Evolutionary conservation across 2,888 invertebrate species (phyloP).

Genomic region (Dasysyrphus albostriatus): DNA sequence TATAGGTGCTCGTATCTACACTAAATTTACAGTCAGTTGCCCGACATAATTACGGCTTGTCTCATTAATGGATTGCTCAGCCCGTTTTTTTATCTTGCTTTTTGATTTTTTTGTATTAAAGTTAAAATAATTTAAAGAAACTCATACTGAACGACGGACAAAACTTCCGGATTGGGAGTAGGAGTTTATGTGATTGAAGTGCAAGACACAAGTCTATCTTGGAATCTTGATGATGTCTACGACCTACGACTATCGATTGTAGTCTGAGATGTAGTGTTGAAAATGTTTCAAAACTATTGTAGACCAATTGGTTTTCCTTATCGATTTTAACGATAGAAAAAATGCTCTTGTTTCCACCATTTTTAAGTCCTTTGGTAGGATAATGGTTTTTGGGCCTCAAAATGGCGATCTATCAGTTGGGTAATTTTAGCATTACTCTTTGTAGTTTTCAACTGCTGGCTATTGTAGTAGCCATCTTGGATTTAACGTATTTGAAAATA

Average conservation of each 20-base stretch:
- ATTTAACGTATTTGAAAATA: too few relatives aligned
- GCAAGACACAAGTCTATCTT: constrained; percentile 47
- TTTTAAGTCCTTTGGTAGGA: too few relatives aligned
- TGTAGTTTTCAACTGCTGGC: too few relatives aligned
- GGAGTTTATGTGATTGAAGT: constrained; percentile 40
- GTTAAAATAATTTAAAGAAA: constrained; percentile 24
- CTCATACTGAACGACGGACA: constrained; percentile 26
- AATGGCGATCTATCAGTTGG: too few relatives aligned
- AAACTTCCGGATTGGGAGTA: constrained; percentile 60
- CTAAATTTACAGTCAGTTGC: constrained; percentile 72
- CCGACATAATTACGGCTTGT: constrained; percentile 68
- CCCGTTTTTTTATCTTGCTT: constrained; percentile 36
- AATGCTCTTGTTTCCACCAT: too few relatives aligned
- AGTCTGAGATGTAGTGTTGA: neutral
- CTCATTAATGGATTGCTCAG: constrained; percentile 68
- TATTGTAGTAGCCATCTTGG: too few relatives aligned
- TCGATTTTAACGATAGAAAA: too few relatives aligned
- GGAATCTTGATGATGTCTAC: constrained; percentile 39
- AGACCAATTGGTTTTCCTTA: too few relatives aligned
- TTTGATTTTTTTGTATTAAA: constrained; percentile 1
- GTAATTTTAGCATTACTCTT: too few relatives aligned
- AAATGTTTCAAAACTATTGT: neutral
- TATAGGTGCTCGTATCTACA: neutral
- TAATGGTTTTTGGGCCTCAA: too few relatives aligned
- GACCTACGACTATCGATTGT: constrained; percentile 43